A percentile compares a stretch with the other conserved stretches of the same genome.
Evolutionary conservation across 2,888 invertebrate species (phyloP).

Genomic region (Dynastes grantii): DNA sequence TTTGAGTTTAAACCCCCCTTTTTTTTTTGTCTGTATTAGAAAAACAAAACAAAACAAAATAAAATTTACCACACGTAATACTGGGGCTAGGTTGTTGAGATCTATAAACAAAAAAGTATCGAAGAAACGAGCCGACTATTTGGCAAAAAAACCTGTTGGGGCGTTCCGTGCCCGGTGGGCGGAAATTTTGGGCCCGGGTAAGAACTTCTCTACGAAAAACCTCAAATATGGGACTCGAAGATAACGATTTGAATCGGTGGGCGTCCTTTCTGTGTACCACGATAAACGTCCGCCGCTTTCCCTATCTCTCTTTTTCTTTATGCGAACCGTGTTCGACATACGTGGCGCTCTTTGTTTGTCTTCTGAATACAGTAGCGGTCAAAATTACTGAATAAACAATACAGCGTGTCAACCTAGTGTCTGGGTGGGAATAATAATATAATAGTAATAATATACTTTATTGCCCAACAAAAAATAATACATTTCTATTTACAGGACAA

Average conservation of each 20-base stretch:
- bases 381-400: not conserved
- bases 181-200: too few relatives aligned
- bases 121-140: slow-evolving; percentile 43
- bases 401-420: too few relatives aligned
- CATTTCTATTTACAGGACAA: too few relatives aligned
- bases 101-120: slow-evolving; percentile 31
- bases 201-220: slow-evolving; percentile 31
- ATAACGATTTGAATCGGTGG: slow-evolving; percentile 46
- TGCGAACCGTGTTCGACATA: slow-evolving; percentile 18
- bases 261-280: slow-evolving; percentile 38
- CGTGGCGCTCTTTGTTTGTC: slow-evolving; percentile 2
- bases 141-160: slow-evolving; percentile 46
- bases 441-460: too few relatives aligned
- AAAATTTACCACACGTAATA: too few relatives aligned
- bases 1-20: too few relatives aligned
- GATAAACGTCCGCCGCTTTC: slow-evolving; percentile 42
- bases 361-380: not conserved
- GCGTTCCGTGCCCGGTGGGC: too few relatives aligned
- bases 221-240: slow-evolving; percentile 44
- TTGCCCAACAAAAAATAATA: too few relatives aligned
- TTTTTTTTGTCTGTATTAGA: not conserved
- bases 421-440: too few relatives aligned
- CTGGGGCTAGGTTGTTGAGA: not conserved
- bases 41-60: not conserved
- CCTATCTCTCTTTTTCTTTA: slow-evolving; percentile 22